phyloP scores from a whole-genome alignment of 2,113 vertebrate genomes.

The Lanius ludovicianus region DNA sequence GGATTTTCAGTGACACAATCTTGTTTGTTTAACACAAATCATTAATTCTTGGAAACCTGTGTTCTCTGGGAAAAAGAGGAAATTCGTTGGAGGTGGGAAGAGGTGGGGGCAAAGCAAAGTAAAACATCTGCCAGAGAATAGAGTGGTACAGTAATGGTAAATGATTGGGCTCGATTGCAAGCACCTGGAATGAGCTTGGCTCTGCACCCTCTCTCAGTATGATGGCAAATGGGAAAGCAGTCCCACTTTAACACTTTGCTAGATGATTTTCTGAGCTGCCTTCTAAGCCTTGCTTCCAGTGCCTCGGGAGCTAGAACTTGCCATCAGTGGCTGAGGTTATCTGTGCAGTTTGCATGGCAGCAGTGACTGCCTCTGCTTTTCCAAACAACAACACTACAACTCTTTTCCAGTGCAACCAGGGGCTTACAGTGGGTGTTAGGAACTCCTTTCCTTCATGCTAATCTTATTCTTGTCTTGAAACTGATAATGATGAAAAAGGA shows the following conservation, averaged over 20 bases:
- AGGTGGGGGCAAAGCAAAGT: not conserved
- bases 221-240: not conserved
- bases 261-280: not conserved
- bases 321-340: not conserved
- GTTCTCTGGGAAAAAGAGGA: not conserved
- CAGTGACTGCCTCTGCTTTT: not conserved
- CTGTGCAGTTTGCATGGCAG: not conserved
- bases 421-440: accelerated
- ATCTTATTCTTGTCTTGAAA: not conserved
- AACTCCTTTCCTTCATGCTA: not conserved
- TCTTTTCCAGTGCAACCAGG: not conserved
- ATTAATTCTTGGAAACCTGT: not conserved
- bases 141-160: not conserved
- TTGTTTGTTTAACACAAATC: constrained; percentile 22
- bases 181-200: not conserved
- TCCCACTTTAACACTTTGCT: not conserved
- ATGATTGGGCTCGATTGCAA: not conserved
- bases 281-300: not conserved
- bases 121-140: not conserved
- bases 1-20: not conserved
- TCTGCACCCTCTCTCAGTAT: not conserved
- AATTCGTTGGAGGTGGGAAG: not conserved
- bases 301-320: not conserved
- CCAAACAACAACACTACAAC: accelerated
- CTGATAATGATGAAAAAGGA: not conserved